Percentiles rank a stretch among this genome's conserved stretches.
These are phyloP conservation scores for Sander vitreus DNA, from an alignment of 2,113 vertebrate species.

Conservation along the genomic window DNA sequence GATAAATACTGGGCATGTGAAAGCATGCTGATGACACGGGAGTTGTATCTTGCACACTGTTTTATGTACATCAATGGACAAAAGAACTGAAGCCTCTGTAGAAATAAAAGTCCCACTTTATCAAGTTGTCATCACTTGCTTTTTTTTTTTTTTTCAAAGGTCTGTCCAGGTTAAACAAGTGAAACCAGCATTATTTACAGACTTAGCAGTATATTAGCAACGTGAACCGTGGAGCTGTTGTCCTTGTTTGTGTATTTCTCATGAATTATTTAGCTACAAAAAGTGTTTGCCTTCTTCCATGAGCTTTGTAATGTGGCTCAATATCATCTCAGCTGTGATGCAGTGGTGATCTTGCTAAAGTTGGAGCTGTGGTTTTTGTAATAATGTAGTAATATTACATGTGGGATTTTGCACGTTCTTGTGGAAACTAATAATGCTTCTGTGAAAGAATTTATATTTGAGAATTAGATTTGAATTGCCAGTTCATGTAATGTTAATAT, in stretches of 20 bases:
- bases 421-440: constrained; percentile 40
- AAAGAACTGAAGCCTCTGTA: background rate
- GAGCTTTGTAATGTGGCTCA: constrained; percentile 48
- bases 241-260: constrained; percentile 47
- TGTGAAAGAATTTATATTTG: constrained; percentile 48
- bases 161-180: constrained; percentile 8
- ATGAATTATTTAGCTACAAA: constrained; percentile 30
- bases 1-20: constrained; percentile 33
- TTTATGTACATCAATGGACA: constrained; percentile 3
- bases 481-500: constrained; percentile 42
- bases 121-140: background rate
- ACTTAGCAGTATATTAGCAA: background rate
- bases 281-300: constrained; percentile 44
- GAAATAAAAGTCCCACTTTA: constrained; percentile 11
- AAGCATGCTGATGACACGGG: constrained; percentile 36
- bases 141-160: background rate
- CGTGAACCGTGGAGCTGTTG: constrained; percentile 33
- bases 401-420: constrained; percentile 57
- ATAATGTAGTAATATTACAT: constrained; percentile 37
- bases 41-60: constrained; percentile 16
- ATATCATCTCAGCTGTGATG: constrained; percentile 33
- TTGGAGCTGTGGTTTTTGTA: constrained; percentile 57
- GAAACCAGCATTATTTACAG: background rate
- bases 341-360: constrained; percentile 30
- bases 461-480: constrained; percentile 33